Conservation (phyloP, 2,888 invertebrate genomes). For the Drosophila borborema region DNA sequence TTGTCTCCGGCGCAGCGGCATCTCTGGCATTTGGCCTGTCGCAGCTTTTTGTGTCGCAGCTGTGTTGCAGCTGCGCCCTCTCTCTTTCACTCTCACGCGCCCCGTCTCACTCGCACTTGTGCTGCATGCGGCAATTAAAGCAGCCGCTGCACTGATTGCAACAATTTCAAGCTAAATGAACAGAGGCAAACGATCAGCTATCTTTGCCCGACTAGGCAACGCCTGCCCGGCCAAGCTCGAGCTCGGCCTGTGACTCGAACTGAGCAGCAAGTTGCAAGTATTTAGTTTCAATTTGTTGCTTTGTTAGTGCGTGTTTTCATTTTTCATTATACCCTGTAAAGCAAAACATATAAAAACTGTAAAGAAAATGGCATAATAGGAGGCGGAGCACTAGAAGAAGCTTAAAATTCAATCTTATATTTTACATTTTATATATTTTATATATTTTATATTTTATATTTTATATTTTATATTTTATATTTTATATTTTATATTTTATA, state of each 20-base stretch:
- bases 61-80: constrained; percentile 49
- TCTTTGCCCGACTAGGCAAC: constrained; percentile 34
- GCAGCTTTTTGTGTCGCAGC: constrained; percentile 44
- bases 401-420: no score
- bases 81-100: not conserved
- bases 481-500: no score
- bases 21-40: constrained; percentile 72
- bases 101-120: constrained; percentile 8
- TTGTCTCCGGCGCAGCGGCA: constrained; percentile 65
- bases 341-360: not conserved
- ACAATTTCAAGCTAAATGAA: constrained; percentile 80
- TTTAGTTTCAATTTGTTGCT: constrained; percentile 85
- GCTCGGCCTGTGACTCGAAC: constrained; percentile 14
- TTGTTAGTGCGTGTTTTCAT: constrained; percentile 79
- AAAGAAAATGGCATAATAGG: not conserved
- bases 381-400: no score
- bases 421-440: not conserved
- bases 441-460: not conserved
- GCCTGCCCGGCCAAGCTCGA: constrained; percentile 13
- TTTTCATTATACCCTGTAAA: constrained; percentile 22
- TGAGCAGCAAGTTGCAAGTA: constrained; percentile 72
- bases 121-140: constrained; percentile 64
- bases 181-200: constrained; percentile 60
- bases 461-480: not conserved
- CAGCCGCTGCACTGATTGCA: constrained; percentile 77